A percentile compares a stretch with the other conserved stretches of the same genome.
Evolutionary conservation across 2,113 vertebrate species (phyloP).

Genomic region (Brachyhypopomus gauderio): DNA sequence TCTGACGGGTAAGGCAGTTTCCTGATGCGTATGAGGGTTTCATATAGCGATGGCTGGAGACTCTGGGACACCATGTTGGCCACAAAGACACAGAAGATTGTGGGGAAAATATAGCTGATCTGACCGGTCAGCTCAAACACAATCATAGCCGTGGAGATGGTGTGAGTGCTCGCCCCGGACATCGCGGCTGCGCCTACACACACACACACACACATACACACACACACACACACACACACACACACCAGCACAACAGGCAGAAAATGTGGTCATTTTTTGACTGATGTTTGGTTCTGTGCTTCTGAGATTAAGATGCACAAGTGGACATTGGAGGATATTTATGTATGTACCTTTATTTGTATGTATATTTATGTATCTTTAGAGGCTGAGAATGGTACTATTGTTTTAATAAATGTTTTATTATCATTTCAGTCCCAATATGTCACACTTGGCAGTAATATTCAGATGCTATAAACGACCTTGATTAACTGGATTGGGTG

Average conservation of each 20-base stretch:
- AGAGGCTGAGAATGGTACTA: too few relatives aligned
- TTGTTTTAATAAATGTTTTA: too few relatives aligned
- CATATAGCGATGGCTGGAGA: constrained; percentile 94
- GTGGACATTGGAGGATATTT: too few relatives aligned
- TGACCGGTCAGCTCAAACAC: constrained; percentile 97
- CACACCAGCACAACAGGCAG: neutral
- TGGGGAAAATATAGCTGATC: constrained; percentile 92
- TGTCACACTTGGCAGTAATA: too few relatives aligned
- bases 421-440: too few relatives aligned
- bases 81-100: constrained; percentile 94
- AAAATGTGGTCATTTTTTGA: too few relatives aligned
- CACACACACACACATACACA: neutral
- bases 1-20: constrained; percentile 94
- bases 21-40: constrained; percentile 97
- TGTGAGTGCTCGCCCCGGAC: constrained; percentile 94
- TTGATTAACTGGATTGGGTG: neutral
- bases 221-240: neutral
- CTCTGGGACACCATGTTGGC: constrained; percentile 94
- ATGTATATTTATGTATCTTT: too few relatives aligned
- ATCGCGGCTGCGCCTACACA: constrained; percentile 87
- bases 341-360: too few relatives aligned
- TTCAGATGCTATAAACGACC: neutral
- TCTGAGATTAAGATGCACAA: too few relatives aligned
- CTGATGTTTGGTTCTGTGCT: too few relatives aligned
- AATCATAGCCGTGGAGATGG: constrained; percentile 92